Percentiles rank a stretch among this genome's conserved stretches.
Evolutionary conservation across 1,140 invertebrate species (phyloP).

Genomic region (Leptopilina boulardi): DNA sequence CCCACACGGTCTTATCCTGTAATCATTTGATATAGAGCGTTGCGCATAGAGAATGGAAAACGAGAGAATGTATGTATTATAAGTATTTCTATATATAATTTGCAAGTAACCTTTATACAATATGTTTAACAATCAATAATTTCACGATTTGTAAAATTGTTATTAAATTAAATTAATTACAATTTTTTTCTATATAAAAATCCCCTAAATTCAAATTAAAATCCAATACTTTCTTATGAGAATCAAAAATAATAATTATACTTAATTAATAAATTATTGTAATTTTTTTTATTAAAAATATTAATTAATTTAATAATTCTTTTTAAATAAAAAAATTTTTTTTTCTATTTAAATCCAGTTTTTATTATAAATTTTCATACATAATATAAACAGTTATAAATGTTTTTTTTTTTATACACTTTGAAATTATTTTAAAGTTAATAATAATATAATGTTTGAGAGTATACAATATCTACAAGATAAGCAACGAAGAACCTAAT

Average conservation of each 20-base stretch:
- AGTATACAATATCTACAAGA: slow-evolving; percentile 25
- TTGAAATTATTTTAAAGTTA: not conserved
- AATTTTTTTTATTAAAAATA: no score
- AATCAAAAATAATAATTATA: no score
- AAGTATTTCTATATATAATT: not conserved
- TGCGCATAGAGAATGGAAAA: not conserved
- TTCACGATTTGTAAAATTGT: not conserved
- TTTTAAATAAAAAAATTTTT: not conserved
- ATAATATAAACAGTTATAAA: slow-evolving; percentile 14
- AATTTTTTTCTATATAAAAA: no score
- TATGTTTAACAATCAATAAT: not conserved
- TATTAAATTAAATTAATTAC: not conserved
- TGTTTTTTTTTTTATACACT: not conserved
- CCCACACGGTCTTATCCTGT: not conserved
- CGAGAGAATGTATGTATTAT: not conserved
- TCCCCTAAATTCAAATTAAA: no score
- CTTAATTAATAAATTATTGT: no score
- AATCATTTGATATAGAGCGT: not conserved
- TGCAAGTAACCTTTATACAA: not conserved
- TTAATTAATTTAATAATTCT: not conserved
- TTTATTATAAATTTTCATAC: slow-evolving; percentile 18
- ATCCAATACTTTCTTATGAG: no score
- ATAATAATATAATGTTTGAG: not conserved
- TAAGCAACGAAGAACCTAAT: not conserved
- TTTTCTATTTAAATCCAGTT: not conserved